Evolutionary conservation across 1,140 invertebrate species (phyloP), one percentile per base, ranked within the genome.

Genomic region (Aphelenchoides avenae): DNA sequence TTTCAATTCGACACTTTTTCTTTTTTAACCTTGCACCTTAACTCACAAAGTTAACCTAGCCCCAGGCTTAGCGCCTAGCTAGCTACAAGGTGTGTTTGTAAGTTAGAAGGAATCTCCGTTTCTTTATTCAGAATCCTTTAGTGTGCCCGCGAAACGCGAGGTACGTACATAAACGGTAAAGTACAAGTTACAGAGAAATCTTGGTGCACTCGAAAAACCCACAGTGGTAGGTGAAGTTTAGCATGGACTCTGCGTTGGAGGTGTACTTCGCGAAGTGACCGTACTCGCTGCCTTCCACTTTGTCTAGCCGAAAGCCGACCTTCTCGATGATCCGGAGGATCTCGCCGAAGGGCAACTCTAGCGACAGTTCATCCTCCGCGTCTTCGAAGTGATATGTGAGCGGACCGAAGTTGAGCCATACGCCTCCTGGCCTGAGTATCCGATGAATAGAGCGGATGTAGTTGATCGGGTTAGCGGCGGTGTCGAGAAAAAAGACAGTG

Each of bases 401-500:
- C 20, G 94, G 93, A 22, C 93, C 80, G 40, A 82, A 59, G 73
- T 82, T 83, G 5, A 82, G 72, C 82, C 83, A 84, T 61, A 74
- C 78, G 5, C 82, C 81, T 64, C 84, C 85, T 11, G 89, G 88
- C 20, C 46, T 48, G 40, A 98, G 78, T 71, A 96, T 92, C 52
- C 85, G 84, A 77, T 87, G 90, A 73, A 97, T 96, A 20, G 86
- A 87, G 80, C 96, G 90, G 42, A 98, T 86, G 71, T 95, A 96
- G 58, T 87, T 85, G 26, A 96, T 86, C 4, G 97, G 86, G 78
- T 97, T 97, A 49, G 89, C 87, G 13, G 92, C 92, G 75, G 94
- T 98, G 77, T 98, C 94, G 53, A 98, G 89, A 77, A 98, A 98
- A 79, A 98, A 98, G 67, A 92, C 94, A 0, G 93, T 92, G 0